Conservation (phyloP, 2,888 invertebrate genomes). For the Melanotus villosus region DNA sequence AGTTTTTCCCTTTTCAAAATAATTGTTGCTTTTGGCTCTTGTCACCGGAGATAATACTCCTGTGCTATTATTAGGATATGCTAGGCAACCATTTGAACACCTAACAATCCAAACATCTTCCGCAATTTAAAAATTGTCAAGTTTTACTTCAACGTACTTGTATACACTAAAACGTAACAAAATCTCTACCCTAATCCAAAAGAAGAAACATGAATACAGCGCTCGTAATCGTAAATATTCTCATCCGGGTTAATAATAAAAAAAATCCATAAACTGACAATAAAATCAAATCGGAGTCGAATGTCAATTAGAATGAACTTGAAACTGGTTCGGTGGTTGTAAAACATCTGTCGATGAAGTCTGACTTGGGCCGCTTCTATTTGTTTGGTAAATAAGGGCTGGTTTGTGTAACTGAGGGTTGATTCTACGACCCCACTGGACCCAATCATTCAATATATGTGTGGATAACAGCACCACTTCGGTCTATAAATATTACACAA, state of each 20-base stretch:
- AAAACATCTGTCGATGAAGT: constrained; percentile 46
- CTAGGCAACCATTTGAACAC: too few species aligned
- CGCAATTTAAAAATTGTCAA: too few species aligned
- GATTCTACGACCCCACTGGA: constrained; percentile 47
- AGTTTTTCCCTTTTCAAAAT: too few species aligned
- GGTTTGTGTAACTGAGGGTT: constrained; percentile 44
- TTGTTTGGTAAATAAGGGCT: constrained; percentile 50
- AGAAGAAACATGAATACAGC: too few species aligned
- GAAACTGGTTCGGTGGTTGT: constrained; percentile 41
- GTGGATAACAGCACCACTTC: constrained; percentile 46
- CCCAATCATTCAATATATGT: constrained; percentile 48
- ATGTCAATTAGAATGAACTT: constrained; percentile 48
- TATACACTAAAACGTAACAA: too few species aligned
- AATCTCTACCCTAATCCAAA: too few species aligned
- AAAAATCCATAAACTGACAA: constrained; percentile 42
- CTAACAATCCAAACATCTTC: too few species aligned
- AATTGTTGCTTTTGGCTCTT: too few species aligned
- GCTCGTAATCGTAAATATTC: constrained; percentile 30
- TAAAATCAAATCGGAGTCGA: constrained; percentile 47
- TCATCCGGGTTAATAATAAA: constrained; percentile 36
- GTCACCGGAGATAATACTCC: too few species aligned
- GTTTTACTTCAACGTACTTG: too few species aligned
- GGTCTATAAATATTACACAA: constrained; percentile 55
- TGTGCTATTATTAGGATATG: too few species aligned
- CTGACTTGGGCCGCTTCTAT: constrained; percentile 41